phyloP scores from a whole-genome alignment of 2,888 invertebrate species.

The Ectropis crepuscularia region DNA sequence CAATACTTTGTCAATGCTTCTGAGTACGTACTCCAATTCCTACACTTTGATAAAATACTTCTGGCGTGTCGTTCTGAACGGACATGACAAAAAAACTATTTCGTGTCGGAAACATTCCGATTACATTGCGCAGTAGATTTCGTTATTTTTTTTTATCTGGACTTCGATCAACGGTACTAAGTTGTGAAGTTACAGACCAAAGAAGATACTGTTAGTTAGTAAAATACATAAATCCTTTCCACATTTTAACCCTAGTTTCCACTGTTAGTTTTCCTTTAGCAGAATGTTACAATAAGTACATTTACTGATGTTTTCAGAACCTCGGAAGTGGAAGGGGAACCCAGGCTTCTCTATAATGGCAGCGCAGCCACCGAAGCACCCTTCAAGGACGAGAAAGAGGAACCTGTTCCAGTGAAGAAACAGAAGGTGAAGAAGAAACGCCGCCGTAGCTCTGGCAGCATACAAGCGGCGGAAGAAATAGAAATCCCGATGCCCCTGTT shows the following conservation, averaged over 20 bases:
- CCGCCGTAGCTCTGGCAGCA: slow-evolving; percentile 42
- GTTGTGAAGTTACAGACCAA: background rate
- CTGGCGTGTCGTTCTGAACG: too few relatives aligned
- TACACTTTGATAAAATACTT: too few relatives aligned
- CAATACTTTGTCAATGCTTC: too few relatives aligned
- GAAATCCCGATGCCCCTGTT: slow-evolving; percentile 65
- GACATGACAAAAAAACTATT: too few relatives aligned
- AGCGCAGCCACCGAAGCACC: slow-evolving; percentile 1
- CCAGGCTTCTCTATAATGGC: slow-evolving; percentile 19
- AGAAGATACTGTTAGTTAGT: background rate
- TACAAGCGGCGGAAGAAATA: slow-evolving; percentile 55
- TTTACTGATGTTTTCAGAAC: slow-evolving; percentile 9
- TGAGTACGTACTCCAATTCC: too few relatives aligned
- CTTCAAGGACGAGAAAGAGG: slow-evolving; percentile 21
- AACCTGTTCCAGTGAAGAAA: slow-evolving; percentile 39
- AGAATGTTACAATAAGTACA: background rate
- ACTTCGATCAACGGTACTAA: too few relatives aligned
- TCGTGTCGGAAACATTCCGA: too few relatives aligned
- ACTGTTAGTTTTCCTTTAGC: background rate
- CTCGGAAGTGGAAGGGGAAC: slow-evolving; percentile 16
- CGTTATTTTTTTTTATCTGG: too few relatives aligned
- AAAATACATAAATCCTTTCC: too few relatives aligned
- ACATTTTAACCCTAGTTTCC: background rate
- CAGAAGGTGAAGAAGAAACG: slow-evolving; percentile 52
- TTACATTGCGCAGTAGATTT: too few relatives aligned